These are phyloP conservation scores for Archilochus colubris DNA, from an alignment of 2,113 vertebrate genomes.

Conservation along the genomic window DNA sequence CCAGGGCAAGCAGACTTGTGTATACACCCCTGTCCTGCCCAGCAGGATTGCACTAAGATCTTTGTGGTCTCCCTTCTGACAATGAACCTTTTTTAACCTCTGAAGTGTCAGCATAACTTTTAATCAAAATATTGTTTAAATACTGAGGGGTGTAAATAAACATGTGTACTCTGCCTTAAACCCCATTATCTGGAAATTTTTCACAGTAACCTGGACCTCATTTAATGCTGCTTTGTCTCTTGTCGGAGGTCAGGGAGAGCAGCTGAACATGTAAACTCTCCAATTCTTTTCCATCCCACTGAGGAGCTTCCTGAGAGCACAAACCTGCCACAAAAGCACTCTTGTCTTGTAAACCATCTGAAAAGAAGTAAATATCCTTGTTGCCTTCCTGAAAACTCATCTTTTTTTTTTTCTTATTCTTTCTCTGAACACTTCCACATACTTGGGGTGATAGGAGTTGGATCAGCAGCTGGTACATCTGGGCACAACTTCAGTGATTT, in stretches of 20 bases:
- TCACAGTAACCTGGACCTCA: background rate
- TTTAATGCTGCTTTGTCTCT: background rate
- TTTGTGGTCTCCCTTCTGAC: background rate
- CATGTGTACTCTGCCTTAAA: background rate
- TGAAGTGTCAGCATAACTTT: background rate
- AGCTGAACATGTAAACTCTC: background rate
- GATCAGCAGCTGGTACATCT: background rate
- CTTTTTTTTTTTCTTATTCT: background rate
- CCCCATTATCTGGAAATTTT: background rate
- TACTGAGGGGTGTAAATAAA: background rate
- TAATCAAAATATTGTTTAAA: background rate
- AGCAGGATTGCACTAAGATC: rapidly evolving
- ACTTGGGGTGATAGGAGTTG: background rate
- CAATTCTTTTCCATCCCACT: background rate
- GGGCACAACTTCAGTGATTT: background rate
- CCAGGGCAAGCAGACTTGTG: background rate
- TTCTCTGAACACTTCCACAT: background rate
- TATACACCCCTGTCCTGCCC: background rate
- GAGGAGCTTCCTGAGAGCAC: background rate
- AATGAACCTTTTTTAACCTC: background rate
- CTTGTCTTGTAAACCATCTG: background rate
- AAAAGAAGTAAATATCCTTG: background rate
- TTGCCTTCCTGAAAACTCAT: background rate
- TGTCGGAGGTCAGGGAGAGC: background rate
- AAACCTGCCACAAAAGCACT: background rate